A percentile compares a stretch with the other conserved stretches of the same genome.
phyloP scores from a whole-genome alignment of 2,888 invertebrate species.

The Polydrusus tereticollis region DNA sequence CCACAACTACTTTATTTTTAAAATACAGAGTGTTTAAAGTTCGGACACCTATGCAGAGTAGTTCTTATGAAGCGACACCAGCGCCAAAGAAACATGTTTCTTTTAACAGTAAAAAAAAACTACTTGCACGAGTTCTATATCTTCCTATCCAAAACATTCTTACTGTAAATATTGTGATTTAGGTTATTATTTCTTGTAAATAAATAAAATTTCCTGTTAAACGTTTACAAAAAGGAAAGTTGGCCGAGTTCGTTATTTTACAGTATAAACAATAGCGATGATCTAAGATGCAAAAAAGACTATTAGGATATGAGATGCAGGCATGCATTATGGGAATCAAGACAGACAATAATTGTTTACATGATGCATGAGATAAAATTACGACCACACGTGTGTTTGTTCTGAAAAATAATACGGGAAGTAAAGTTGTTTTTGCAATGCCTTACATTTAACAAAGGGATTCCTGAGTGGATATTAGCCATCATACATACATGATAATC shows the following conservation, averaged over 20 bases:
- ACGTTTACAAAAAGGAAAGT: conserved; percentile 3
- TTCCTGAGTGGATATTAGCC: not conserved
- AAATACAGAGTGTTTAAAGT: too few species aligned
- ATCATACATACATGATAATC: not conserved
- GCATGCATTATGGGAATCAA: conserved; percentile 19
- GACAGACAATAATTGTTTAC: conserved; percentile 17
- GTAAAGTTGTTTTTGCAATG: not conserved
- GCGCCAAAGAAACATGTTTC: too few species aligned
- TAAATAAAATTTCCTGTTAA: not conserved
- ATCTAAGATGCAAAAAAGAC: conserved; percentile 28
- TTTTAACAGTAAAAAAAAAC: too few species aligned
- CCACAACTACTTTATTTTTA: too few species aligned
- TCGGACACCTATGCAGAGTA: too few species aligned
- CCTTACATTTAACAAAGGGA: not conserved
- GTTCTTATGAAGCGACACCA: too few species aligned
- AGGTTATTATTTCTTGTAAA: not conserved
- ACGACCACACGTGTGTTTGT: conserved; percentile 1
- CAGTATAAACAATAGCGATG: conserved; percentile 17
- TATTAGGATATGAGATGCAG: conserved; percentile 13
- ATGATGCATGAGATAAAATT: conserved; percentile 25
- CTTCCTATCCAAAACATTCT: too few species aligned
- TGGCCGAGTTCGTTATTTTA: conserved; percentile 7
- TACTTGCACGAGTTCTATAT: too few species aligned
- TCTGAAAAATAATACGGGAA: conserved; percentile 25
- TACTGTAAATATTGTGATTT: too few species aligned